Evolutionary conservation across 2,113 vertebrate genomes (phyloP).

Genomic region (Coturnix japonica): DNA sequence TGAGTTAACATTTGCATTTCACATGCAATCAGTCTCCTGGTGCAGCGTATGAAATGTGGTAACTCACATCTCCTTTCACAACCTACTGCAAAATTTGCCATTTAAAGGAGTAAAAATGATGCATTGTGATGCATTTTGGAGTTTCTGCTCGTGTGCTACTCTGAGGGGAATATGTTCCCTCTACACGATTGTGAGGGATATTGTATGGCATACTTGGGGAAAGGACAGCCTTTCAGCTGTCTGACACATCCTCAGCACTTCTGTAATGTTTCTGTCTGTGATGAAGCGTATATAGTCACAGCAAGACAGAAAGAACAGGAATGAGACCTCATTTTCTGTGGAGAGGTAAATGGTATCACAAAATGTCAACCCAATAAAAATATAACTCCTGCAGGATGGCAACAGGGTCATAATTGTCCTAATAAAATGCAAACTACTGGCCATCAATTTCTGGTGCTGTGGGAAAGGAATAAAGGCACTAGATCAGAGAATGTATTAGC

Average conservation of each 20-base stretch:
- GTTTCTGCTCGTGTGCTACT: not conserved
- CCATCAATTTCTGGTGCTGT: slow-evolving; percentile 43
- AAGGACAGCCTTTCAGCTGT: not conserved
- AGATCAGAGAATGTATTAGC: slow-evolving; percentile 26
- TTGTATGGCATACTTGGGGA: not conserved
- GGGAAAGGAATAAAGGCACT: slow-evolving; percentile 10
- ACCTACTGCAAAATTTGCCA: not conserved
- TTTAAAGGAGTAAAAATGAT: not conserved
- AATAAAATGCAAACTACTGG: slow-evolving; percentile 62
- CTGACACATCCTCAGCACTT: not conserved
- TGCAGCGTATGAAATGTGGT: not conserved
- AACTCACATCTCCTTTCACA: not conserved
- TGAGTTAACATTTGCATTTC: not conserved
- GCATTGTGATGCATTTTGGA: not conserved
- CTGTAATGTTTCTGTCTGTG: not conserved
- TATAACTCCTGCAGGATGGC: slow-evolving; percentile 35
- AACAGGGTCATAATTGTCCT: slow-evolving; percentile 49
- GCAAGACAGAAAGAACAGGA: not conserved
- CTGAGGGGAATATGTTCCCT: not conserved
- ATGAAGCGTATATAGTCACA: not conserved
- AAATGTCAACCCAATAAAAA: slow-evolving; percentile 9
- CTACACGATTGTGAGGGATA: not conserved
- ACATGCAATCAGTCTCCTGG: not conserved
- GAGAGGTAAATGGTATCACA: slow-evolving; percentile 18
- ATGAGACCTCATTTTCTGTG: not conserved